Conservation (phyloP, 2,888 invertebrate species). For the Lasioglossum calceatum region DNA sequence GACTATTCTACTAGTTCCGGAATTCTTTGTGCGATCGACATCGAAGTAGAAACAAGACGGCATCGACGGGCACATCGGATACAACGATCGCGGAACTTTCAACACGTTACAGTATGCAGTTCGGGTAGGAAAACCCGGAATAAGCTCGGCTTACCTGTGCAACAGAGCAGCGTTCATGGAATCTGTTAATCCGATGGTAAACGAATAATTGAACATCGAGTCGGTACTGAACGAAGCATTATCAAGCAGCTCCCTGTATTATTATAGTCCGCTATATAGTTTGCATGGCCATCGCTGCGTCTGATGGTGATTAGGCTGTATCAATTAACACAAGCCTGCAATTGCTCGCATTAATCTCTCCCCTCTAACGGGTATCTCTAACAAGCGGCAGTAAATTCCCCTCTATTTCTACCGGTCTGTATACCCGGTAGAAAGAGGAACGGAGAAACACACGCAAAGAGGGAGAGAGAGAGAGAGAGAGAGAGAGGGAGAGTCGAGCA, state of each 20-base stretch:
- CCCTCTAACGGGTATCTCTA: conserved; percentile 72
- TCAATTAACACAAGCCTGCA: conserved; percentile 75
- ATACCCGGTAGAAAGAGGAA: neutral
- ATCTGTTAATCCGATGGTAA: conserved; percentile 66
- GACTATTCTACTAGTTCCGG: neutral
- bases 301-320: conserved; percentile 76
- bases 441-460: neutral
- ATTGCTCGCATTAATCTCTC: conserved; percentile 76
- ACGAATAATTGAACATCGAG: conserved; percentile 71
- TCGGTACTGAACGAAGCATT: conserved; percentile 63
- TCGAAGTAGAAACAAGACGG: neutral
- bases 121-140: conserved; percentile 45
- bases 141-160: conserved; percentile 64
- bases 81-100: conserved; percentile 23
- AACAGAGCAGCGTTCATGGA: conserved; percentile 55
- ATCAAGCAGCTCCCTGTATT: conserved; percentile 67
- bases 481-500: neutral
- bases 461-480: neutral
- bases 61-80: neutral
- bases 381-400: conserved; percentile 72
- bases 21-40: neutral
- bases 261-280: conserved; percentile 65
- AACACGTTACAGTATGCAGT: conserved; percentile 38
- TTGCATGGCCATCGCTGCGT: conserved; percentile 59
- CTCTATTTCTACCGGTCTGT: conserved; percentile 60